These are phyloP conservation scores for Plebejus anna DNA, from an alignment of 2,888 invertebrate species.

Conservation along the genomic window DNA sequence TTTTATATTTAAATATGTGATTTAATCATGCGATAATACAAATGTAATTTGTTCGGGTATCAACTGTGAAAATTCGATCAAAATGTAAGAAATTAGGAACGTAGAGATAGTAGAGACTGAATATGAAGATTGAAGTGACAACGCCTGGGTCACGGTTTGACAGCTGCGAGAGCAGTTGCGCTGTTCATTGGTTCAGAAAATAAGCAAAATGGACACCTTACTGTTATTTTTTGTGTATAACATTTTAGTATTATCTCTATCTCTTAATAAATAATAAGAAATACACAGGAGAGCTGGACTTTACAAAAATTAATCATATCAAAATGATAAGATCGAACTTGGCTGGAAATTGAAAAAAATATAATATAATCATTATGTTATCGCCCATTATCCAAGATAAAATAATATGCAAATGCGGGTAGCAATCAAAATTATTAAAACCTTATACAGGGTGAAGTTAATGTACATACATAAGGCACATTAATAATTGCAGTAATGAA, in stretches of 20 bases:
- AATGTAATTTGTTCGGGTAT: too few relatives aligned
- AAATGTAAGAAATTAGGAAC: neutral
- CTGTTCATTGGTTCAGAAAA: constrained; percentile 8
- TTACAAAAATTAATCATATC: too few relatives aligned
- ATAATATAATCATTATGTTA: too few relatives aligned
- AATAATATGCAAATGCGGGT: neutral
- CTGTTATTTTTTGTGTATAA: neutral
- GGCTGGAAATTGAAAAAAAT: too few relatives aligned
- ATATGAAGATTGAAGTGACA: neutral
- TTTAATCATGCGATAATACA: too few relatives aligned
- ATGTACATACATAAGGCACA: neutral
- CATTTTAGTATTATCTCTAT: neutral
- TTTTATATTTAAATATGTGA: too few relatives aligned
- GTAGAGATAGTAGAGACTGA: neutral
- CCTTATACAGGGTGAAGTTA: neutral
- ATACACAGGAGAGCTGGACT: too few relatives aligned
- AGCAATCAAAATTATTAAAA: neutral
- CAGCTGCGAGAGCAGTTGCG: constrained; percentile 3
- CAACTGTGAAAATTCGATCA: too few relatives aligned
- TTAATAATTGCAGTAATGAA: neutral
- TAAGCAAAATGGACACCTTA: constrained; percentile 7
- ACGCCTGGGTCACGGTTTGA: neutral
- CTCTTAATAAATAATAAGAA: too few relatives aligned
- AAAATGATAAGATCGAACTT: too few relatives aligned
- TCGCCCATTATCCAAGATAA: neutral